A percentile compares a stretch with the other conserved stretches of the same genome.
Evolutionary conservation across 2,888 invertebrate genomes (phyloP).

Genomic region (Hypomecis punctinalis): DNA sequence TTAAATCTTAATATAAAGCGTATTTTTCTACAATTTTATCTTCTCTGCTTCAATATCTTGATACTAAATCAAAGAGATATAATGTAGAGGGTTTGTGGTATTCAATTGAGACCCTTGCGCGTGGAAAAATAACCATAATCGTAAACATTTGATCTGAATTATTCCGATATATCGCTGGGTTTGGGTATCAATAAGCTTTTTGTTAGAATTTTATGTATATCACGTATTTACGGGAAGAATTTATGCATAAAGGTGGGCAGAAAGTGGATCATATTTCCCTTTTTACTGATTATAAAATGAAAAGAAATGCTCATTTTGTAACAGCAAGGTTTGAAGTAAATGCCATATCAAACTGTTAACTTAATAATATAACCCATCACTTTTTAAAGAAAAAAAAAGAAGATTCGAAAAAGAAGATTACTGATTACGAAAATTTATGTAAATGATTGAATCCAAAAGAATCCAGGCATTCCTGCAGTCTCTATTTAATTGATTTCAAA

Average conservation of each 20-base stretch:
- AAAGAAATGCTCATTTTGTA: background rate
- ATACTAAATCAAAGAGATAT: conserved; percentile 59
- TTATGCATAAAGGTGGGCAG: conserved; percentile 15
- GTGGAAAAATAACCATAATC: conserved; percentile 60
- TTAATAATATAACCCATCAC: too few species aligned
- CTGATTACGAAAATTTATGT: too few species aligned
- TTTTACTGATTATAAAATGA: background rate
- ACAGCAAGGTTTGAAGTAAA: background rate
- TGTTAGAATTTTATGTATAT: conserved; percentile 26
- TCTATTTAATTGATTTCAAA: too few species aligned
- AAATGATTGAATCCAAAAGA: too few species aligned
- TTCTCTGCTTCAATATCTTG: conserved; percentile 42
- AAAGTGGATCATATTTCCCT: conserved; percentile 14
- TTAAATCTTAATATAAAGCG: conserved; percentile 8
- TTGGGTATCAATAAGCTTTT: conserved; percentile 26
- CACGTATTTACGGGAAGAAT: conserved; percentile 22
- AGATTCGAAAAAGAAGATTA: too few species aligned
- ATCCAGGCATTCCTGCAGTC: too few species aligned
- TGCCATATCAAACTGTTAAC: too few species aligned
- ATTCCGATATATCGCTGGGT: conserved; percentile 43
- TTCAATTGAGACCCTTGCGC: conserved; percentile 55
- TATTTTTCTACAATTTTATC: conserved; percentile 18
- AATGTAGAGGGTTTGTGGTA: conserved; percentile 55
- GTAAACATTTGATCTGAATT: conserved; percentile 60
- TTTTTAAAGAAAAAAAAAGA: too few species aligned